Evolutionary conservation across 2,888 invertebrate genomes (phyloP), one percentile per base, ranked within the genome.

Genomic region (Cenopis cana): DNA sequence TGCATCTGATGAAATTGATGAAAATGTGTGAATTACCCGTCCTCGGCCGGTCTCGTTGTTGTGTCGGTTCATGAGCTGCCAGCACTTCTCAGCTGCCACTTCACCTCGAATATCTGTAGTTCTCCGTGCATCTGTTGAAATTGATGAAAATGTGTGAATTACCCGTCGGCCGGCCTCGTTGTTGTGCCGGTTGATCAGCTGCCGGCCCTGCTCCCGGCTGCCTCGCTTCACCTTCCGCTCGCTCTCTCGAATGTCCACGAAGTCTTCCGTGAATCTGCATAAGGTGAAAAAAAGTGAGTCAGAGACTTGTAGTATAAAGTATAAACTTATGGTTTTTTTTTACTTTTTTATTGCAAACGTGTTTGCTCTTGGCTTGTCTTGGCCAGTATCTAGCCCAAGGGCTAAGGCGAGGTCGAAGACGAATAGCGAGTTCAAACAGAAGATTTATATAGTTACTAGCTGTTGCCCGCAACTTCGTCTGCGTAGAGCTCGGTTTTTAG

Each of bases 21-120:
- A 8, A n/a, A 8, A 46, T 8, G 6, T 46, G n/a, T 46, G 46
- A 14, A 46, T 54, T 64, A 99, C 99, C 95, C 98, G 95, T 85
- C n/a, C n/a, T n/a, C 99, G 94, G 12, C 99, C 99, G 49, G 99
- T 99, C 88, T 99, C 99, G 89, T 99, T 99, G 93, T 99, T 99
- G 89, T 99, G 99, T 68, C 99, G 93, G 93, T 99, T 99, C 98
- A 99, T 99, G 75, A 99, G 94, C 83, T 97, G 96, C 52, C 98
- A 93, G 1, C 98, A n/a, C n/a, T n/a, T n/a, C n/a, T 98, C 82
- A 96, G 96, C 80, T 97, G 74, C 97, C 97, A 69, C 97, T 97
- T 77, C 97, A 94, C 82, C 97, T 97, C 84, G 95, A 96, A 82
- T 96, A 96, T 73, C 97, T 97, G 87, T 99, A 99, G 78, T 97